Evolutionary conservation across 2,888 invertebrate species (phyloP), one percentile per base, ranked within the genome.

Genomic region (Graphium colonna): DNA sequence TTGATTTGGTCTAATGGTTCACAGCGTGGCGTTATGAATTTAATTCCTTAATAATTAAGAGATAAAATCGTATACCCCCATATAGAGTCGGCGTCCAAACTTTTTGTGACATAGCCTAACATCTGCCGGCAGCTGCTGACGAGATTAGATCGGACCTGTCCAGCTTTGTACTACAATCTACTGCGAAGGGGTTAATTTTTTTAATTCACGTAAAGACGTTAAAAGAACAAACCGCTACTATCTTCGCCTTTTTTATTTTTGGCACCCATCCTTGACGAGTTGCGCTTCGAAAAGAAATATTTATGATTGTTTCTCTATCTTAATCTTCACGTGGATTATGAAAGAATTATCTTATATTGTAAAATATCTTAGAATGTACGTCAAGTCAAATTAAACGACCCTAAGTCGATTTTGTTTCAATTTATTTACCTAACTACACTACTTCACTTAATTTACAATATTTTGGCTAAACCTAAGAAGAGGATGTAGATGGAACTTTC

Each of bases 71-170:
- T 10, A 2, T 48, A 38, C 18, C 38, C 5, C n/a, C 13, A 13
- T 16, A 28, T 15, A 1, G 9, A 26, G 5, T n/a, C n/a, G 45
- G 33, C 47, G 39, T 51, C 56, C 44, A 52, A 56, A 46, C 56
- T 56, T 46, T 60, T 56, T 51, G 42, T 51, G 44, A 16, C 28
- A 59, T 65, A 65, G 65, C 64, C 54, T 64, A 62, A 80, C 87
- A 87, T 86, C 87, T 86, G 88, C 80, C 78, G 68, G 73, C 87
- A 87, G 86, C 85, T 21, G 21, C 5, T 60, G 60, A 57, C 58
- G 62, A 73, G 87, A 86, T 85, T 79, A 81, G 76, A 86, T 82
- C 83, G 75, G 73, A 77, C 77, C 75, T 82, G 85, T 76, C 79
- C 75, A 70, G 73, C 36, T 36, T 73, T 67, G 64, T 61, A 67